A percentile compares a stretch with the other conserved stretches of the same genome.
phyloP scores from a whole-genome alignment of 2,797 vertebrate genomes.

The Brachyalestes nurse region DNA sequence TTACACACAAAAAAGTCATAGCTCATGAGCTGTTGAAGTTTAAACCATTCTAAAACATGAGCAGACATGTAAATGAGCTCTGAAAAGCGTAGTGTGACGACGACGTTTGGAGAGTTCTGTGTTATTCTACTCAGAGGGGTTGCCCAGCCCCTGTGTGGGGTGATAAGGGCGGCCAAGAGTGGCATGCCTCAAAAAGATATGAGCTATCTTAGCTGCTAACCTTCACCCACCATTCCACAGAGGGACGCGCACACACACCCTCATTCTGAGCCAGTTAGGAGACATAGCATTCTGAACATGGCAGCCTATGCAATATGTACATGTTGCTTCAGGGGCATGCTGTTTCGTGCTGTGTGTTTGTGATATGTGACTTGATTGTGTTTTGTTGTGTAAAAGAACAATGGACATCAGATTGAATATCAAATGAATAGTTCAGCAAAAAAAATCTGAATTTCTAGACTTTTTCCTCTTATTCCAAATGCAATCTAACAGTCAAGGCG shows the following conservation, averaged over 20 bases:
- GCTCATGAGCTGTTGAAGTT: not conserved
- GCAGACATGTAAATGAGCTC: slow-evolving; percentile 23
- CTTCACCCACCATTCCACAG: slow-evolving; percentile 73
- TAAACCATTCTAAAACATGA: slow-evolving; percentile 15
- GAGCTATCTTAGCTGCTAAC: slow-evolving; percentile 77
- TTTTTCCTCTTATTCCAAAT: not conserved
- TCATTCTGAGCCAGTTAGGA: slow-evolving; percentile 50
- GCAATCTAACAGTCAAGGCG: too few relatives aligned
- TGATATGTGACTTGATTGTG: not conserved
- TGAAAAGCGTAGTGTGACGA: slow-evolving; percentile 54
- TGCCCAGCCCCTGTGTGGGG: slow-evolving; percentile 59
- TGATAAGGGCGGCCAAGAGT: slow-evolving; percentile 72
- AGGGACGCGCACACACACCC: slow-evolving; percentile 52
- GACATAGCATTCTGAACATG: slow-evolving; percentile 64
- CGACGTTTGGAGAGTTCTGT: slow-evolving; percentile 54
- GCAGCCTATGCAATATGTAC: slow-evolving; percentile 26
- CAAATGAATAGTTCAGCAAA: not conserved
- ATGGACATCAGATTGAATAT: not conserved
- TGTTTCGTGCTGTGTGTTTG: not conserved
- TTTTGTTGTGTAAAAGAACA: slow-evolving; percentile 1
- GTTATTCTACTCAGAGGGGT: slow-evolving; percentile 59
- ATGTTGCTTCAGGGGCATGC: not conserved
- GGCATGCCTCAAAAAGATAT: slow-evolving; percentile 77
- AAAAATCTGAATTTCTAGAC: not conserved
- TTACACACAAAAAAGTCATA: slow-evolving; percentile 1